Percentiles rank a stretch among this genome's conserved stretches.
Conservation (phyloP, 1,140 invertebrate genomes). For the Goniozus legneri region DNA sequence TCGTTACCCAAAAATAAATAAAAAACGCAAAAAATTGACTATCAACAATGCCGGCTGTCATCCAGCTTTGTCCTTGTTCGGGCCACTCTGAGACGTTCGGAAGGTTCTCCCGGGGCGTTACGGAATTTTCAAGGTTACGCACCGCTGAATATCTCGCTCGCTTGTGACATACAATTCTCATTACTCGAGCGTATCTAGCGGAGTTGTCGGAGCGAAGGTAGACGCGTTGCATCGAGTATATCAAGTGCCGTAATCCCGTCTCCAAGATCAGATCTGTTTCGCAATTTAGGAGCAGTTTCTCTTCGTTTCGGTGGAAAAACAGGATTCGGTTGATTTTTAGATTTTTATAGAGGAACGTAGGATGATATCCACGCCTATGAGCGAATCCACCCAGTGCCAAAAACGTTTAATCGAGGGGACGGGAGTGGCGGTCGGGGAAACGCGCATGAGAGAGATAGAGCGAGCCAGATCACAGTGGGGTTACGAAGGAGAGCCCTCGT, state of each 20-base stretch:
- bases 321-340: background rate
- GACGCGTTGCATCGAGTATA: no score
- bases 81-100: background rate
- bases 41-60: no score
- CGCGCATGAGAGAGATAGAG: background rate
- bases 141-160: no score
- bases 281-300: background rate
- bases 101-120: background rate
- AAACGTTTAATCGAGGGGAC: conserved; percentile 22
- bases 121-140: conserved; percentile 2
- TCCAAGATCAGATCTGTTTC: no score
- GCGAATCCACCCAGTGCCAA: conserved; percentile 18
- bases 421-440: conserved; percentile 9
- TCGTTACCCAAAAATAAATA: no score
- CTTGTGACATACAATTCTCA: no score
- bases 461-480: conserved; percentile 1
- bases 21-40: no score
- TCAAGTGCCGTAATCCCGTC: no score
- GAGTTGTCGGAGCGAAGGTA: no score
- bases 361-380: conserved; percentile 17
- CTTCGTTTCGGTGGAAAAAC: background rate
- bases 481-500: conserved; percentile 31
- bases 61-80: no score
- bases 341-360: no score
- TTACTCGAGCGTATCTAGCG: no score